Conservation (phyloP, 2,797 vertebrate genomes). For the Hipposideros larvatus region DNA sequence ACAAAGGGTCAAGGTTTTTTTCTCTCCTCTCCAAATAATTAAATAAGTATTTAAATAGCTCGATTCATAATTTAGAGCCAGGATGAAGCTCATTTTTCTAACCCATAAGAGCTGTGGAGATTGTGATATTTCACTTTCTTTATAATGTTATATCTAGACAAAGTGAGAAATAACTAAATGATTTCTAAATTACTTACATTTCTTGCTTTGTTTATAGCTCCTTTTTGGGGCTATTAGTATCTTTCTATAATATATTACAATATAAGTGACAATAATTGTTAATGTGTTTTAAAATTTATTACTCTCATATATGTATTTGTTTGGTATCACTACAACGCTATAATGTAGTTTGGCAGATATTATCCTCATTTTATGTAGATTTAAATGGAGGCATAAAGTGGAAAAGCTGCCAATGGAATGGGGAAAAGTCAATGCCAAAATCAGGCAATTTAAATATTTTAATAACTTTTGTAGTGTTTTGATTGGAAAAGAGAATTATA, state of each 20-base stretch:
- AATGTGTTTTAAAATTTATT: not conserved
- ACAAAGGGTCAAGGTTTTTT: not conserved
- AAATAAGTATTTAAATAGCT: not conserved
- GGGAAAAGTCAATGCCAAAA: constrained; percentile 17
- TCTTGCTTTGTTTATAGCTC: not conserved
- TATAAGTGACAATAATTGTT: constrained; percentile 8
- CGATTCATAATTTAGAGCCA: constrained; percentile 37
- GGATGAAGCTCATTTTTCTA: constrained; percentile 44
- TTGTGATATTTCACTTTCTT: constrained; percentile 21
- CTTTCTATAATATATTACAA: constrained; percentile 11
- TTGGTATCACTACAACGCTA: not conserved
- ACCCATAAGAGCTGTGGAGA: not conserved
- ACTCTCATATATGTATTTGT: not conserved
- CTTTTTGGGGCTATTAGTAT: not conserved
- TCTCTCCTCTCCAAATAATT: not conserved
- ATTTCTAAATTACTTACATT: not conserved
- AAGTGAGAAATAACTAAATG: not conserved
- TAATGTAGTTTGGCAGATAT: not conserved
- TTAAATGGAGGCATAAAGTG: constrained; percentile 34
- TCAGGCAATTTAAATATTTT: constrained; percentile 70
- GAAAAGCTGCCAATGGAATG: constrained; percentile 35
- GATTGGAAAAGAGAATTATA: constrained; percentile 62
- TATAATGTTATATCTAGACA: constrained; percentile 35
- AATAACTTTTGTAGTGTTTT: constrained; percentile 73
- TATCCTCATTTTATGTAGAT: constrained; percentile 24